Percentiles rank a stretch among this genome's conserved stretches.
Conservation (phyloP, 2,888 invertebrate species). For the Aromia moschata region DNA sequence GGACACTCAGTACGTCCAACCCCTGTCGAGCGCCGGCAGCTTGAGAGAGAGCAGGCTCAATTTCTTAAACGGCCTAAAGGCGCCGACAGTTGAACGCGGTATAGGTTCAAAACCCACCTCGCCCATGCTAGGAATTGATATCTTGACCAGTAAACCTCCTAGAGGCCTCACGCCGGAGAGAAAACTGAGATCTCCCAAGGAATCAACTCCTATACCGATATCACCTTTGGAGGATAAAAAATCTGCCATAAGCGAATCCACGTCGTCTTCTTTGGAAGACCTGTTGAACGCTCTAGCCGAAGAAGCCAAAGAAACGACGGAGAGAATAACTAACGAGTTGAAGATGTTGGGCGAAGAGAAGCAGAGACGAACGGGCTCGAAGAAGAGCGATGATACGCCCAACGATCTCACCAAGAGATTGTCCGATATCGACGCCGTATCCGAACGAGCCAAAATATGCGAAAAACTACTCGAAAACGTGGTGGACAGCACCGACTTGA, state of each 20-base stretch:
- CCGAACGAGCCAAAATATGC: conserved; percentile 64
- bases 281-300: conserved; percentile 77
- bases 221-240: conserved; percentile 45
- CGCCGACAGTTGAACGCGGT: conserved; percentile 34
- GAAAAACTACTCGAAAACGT: conserved; percentile 64
- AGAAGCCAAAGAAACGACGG: conserved; percentile 80
- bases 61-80: conserved; percentile 56
- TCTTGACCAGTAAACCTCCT: conserved; percentile 53
- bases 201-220: conserved; percentile 51
- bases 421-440: conserved; percentile 62
- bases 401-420: conserved; percentile 37
- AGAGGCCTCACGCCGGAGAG: conserved; percentile 51
- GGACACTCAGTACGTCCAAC: conserved; percentile 50
- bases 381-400: conserved; percentile 58
- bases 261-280: conserved; percentile 69
- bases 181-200: conserved; percentile 49
- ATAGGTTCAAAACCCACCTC: conserved; percentile 40
- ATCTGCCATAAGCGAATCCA: conserved; percentile 35
- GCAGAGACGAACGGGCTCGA: conserved; percentile 27
- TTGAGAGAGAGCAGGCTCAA: conserved; percentile 57
- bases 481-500: conserved; percentile 53
- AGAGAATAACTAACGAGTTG: conserved; percentile 71
- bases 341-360: conserved; percentile 50
- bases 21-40: conserved; percentile 49
- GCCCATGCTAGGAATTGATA: conserved; percentile 40